Evolutionary conservation across 2,888 invertebrate genomes (phyloP).

Genomic region (Leucophenga maculata): DNA sequence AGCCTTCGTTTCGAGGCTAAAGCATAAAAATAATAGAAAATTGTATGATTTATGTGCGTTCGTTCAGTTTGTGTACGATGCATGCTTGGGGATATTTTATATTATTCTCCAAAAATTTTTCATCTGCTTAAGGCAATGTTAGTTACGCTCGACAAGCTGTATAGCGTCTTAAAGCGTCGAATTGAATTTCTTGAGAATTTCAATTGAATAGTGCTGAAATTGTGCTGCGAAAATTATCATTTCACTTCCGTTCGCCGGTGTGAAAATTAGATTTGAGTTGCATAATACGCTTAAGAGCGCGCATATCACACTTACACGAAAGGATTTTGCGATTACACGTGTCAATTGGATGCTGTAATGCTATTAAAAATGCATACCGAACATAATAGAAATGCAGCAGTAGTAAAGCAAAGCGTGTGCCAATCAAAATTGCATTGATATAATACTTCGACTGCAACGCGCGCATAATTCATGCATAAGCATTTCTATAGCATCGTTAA

Average conservation of each 20-base stretch:
- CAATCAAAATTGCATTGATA: not conserved
- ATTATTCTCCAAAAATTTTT: not conserved
- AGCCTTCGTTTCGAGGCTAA: constrained; percentile 28
- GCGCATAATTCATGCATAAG: not conserved
- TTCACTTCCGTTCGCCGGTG: not conserved
- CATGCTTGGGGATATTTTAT: too few species aligned
- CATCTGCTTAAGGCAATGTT: not conserved
- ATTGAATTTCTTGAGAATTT: not conserved
- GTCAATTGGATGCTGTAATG: not conserved
- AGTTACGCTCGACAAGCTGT: not conserved
- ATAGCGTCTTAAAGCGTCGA: not conserved
- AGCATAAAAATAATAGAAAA: constrained; percentile 20
- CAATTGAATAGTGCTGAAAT: too few species aligned
- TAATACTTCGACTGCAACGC: not conserved
- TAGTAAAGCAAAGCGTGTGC: constrained; percentile 17
- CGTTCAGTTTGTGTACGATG: not conserved
- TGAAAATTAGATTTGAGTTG: not conserved
- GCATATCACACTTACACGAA: not conserved
- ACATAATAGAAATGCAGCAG: constrained; percentile 22
- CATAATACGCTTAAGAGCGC: not conserved
- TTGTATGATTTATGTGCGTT: constrained; percentile 12
- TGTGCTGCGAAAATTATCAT: too few species aligned
- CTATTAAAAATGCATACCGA: not conserved
- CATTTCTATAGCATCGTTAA: not conserved
- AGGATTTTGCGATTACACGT: too few species aligned